phyloP scores from a whole-genome alignment of 2,888 invertebrate genomes.

The Drosophila algonquin region DNA sequence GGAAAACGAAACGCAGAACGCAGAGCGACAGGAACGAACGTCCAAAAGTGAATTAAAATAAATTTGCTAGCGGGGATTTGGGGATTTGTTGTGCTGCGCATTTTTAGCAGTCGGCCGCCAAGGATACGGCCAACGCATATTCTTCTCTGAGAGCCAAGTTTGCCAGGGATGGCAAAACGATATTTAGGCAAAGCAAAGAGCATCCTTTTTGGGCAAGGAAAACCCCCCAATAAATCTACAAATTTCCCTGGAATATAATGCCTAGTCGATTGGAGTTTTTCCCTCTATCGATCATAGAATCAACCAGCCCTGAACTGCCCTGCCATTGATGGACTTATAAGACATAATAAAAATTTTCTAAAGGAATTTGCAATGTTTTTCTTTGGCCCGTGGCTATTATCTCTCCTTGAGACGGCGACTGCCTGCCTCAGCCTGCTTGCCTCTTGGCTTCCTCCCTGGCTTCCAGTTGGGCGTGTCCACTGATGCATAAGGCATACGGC shows the following conservation, averaged over 20 bases:
- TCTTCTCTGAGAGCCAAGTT: slow-evolving; percentile 15
- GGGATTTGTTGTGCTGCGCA: slow-evolving; percentile 78
- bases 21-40: slow-evolving; percentile 49
- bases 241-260: too few species aligned
- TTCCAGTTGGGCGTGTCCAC: slow-evolving; percentile 48
- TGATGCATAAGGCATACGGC: slow-evolving; percentile 69
- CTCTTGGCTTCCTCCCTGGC: slow-evolving; percentile 39
- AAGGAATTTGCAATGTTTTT: slow-evolving; percentile 48
- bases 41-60: slow-evolving; percentile 79
- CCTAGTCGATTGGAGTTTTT: too few species aligned
- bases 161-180: slow-evolving; percentile 53
- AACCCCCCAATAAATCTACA: too few species aligned
- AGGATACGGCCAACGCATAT: slow-evolving; percentile 54
- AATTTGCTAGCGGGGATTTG: slow-evolving; percentile 78
- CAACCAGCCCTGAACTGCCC: slow-evolving; percentile 24
- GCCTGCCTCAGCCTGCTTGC: slow-evolving; percentile 12
- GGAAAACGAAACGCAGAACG: background rate
- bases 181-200: too few species aligned
- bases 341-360: slow-evolving; percentile 57
- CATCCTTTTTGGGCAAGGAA: background rate
- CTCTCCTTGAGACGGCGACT: slow-evolving; percentile 29
- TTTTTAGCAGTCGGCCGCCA: slow-evolving; percentile 64
- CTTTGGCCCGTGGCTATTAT: slow-evolving; percentile 50
- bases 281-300: too few species aligned
- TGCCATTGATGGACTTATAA: slow-evolving; percentile 33